A percentile compares a stretch with the other conserved stretches of the same genome.
Evolutionary conservation across 2,113 vertebrate species (phyloP).

Genomic region (Mobula birostris): DNA sequence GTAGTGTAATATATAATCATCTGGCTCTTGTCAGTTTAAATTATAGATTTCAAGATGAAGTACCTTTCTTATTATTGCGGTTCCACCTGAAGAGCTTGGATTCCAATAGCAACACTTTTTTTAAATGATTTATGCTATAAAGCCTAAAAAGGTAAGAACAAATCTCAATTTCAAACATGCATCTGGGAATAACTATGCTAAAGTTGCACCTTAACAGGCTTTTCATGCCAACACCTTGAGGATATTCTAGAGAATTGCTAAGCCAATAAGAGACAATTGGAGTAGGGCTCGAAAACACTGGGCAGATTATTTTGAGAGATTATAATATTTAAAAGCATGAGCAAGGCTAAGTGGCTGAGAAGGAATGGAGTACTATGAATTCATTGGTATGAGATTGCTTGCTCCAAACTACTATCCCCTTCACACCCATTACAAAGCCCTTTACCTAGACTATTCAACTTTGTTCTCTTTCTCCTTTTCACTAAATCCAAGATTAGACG

Average conservation of each 20-base stretch:
- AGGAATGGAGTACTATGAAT: too few species aligned
- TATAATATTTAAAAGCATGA: not conserved
- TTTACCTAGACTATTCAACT: not conserved
- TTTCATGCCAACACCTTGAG: not conserved
- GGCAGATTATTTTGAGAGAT: not conserved
- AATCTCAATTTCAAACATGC: slow-evolving; percentile 7
- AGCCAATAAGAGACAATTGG: not conserved
- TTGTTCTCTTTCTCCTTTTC: not conserved
- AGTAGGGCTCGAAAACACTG: not conserved
- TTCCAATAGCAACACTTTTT: not conserved
- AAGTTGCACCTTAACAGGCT: not conserved
- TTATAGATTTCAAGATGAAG: slow-evolving; percentile 27
- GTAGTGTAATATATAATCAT: not conserved
- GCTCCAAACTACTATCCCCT: not conserved
- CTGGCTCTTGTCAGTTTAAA: slow-evolving; percentile 31
- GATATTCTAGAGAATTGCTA: not conserved
- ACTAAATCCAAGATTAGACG: not conserved
- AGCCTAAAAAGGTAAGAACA: not conserved
- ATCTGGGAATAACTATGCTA: not conserved
- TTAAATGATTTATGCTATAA: not conserved
- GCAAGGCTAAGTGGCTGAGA: not conserved
- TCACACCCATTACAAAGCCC: too few species aligned
- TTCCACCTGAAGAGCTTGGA: slow-evolving; percentile 11
- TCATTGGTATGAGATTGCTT: not conserved
- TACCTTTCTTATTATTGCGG: not conserved